Percentiles rank a stretch among this genome's conserved stretches.
These are phyloP conservation scores for Magallana angulata DNA, from an alignment of 1,140 invertebrate genomes.

Conservation along the genomic window DNA sequence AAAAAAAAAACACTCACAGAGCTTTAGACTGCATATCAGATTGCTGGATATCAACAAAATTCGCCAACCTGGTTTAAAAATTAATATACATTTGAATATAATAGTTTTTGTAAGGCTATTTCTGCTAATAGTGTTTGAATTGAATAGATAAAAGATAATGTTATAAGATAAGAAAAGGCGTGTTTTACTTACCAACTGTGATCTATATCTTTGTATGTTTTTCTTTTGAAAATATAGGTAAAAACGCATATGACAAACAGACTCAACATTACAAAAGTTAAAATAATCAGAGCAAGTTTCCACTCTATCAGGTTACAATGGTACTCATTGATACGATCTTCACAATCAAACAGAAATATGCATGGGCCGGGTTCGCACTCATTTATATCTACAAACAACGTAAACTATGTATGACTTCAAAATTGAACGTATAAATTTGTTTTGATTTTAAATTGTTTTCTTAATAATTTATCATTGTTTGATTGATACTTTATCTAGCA, in stretches of 20 bases:
- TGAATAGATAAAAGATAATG: too few species aligned
- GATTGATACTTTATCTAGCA: too few species aligned
- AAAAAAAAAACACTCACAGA: neutral
- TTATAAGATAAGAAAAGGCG: too few species aligned
- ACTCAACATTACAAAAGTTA: neutral
- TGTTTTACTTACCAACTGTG: neutral
- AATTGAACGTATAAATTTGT: too few species aligned
- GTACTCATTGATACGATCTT: constrained; percentile 21
- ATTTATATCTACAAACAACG: constrained; percentile 29
- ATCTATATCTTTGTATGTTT: neutral
- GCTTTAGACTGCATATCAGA: neutral
- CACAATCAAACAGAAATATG: neutral
- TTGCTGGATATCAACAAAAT: neutral
- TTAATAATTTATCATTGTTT: too few species aligned
- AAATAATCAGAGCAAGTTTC: neutral
- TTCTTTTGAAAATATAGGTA: neutral
- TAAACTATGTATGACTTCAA: too few species aligned
- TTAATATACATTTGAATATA: too few species aligned
- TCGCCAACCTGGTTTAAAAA: neutral
- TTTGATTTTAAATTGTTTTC: too few species aligned
- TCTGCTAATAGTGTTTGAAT: too few species aligned
- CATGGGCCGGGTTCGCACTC: constrained; percentile 41
- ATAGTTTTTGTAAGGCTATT: too few species aligned
- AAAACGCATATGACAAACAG: neutral
- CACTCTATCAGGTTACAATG: neutral